These are phyloP conservation scores for Trilocha varians DNA, from an alignment of 2,888 invertebrate genomes.

Conservation along the genomic window DNA sequence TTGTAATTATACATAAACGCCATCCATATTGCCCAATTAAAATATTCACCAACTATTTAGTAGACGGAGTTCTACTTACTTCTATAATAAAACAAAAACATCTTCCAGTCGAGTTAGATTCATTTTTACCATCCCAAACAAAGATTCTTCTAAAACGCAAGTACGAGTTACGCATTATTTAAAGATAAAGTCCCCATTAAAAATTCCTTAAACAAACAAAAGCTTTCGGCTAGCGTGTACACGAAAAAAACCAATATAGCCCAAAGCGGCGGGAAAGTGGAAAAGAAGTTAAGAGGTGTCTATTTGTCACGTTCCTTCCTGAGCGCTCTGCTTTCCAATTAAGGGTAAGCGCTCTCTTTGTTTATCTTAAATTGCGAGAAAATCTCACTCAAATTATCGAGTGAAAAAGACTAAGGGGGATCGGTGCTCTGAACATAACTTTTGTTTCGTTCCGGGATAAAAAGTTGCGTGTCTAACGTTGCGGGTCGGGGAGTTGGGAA, in stretches of 20 bases:
- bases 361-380: conserved; percentile 74
- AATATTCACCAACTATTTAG: too few species aligned
- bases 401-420: conserved; percentile 64
- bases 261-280: conserved; percentile 57
- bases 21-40: too few species aligned
- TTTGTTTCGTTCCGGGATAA: conserved; percentile 60
- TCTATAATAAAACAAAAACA: too few species aligned
- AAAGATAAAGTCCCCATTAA: conserved; percentile 46
- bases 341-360: conserved; percentile 73
- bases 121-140: too few species aligned
- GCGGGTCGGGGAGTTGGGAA: conserved; percentile 62
- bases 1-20: too few species aligned
- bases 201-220: conserved; percentile 64
- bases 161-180: neutral
- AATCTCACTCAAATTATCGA: conserved; percentile 74
- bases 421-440: conserved; percentile 60
- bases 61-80: too few species aligned
- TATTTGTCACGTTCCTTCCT: conserved; percentile 73
- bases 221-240: conserved; percentile 49
- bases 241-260: conserved; percentile 67
- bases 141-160: too few species aligned
- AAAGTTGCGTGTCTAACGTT: conserved; percentile 63
- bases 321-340: conserved; percentile 73
- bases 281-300: conserved; percentile 74
- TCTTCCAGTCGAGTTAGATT: too few species aligned